Conservation (phyloP, 2,113 vertebrate genomes). For the Eira barbara region DNA sequence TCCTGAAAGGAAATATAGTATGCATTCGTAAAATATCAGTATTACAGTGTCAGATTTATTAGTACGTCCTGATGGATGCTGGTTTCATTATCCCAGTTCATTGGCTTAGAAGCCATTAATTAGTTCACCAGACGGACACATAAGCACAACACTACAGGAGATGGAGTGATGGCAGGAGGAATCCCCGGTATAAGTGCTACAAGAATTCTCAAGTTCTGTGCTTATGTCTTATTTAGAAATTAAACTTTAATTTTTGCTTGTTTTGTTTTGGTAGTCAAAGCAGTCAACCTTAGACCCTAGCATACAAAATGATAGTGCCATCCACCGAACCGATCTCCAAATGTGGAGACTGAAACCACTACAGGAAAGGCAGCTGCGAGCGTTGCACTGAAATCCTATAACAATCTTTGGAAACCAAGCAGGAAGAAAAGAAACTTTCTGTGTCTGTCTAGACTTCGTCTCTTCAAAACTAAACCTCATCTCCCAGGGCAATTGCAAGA, state of each 20-base stretch:
- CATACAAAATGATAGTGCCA: not conserved
- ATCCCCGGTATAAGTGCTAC: not conserved
- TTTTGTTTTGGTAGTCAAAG: not conserved
- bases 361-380: not conserved
- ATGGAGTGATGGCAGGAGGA: not conserved
- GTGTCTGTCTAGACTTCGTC: constrained; percentile 67
- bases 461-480: constrained; percentile 65
- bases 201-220: not conserved
- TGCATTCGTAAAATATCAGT: not conserved
- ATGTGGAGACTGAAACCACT: not conserved
- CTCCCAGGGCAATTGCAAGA: constrained; percentile 50
- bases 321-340: not conserved
- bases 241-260: not conserved
- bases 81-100: not conserved
- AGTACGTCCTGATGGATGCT: not conserved
- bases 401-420: constrained; percentile 50
- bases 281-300: not conserved
- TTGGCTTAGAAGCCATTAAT: not conserved
- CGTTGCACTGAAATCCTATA: not conserved
- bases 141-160: not conserved
- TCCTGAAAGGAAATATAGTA: not conserved
- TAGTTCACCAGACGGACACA: not conserved
- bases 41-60: not conserved
- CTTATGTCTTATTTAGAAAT: not conserved
- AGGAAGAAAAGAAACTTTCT: constrained; percentile 30